A percentile compares a stretch with the other conserved stretches of the same genome.
These are phyloP conservation scores for Mya arenaria DNA, from an alignment of 1,140 invertebrate species.

Conservation along the genomic window DNA sequence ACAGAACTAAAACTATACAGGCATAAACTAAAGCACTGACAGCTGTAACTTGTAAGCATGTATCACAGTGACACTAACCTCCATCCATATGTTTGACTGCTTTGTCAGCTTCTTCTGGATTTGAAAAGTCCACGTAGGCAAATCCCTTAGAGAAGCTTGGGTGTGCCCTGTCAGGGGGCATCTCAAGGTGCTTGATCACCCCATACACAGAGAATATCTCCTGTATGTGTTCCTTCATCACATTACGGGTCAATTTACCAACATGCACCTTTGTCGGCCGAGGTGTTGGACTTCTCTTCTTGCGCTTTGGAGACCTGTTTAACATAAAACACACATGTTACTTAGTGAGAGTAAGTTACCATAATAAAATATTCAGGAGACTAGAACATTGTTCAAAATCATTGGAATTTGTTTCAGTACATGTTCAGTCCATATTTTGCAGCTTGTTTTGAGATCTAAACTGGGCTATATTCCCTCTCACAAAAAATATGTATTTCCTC, in stretches of 20 bases:
- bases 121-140: slow-evolving; percentile 97
- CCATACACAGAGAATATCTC: slow-evolving; percentile 98
- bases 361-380: too few relatives aligned
- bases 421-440: too few relatives aligned
- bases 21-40: too few relatives aligned
- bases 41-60: too few relatives aligned
- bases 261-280: slow-evolving; percentile 91
- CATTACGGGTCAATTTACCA: slow-evolving; percentile 94
- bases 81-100: slow-evolving; percentile 99
- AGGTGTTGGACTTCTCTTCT: slow-evolving; percentile 73
- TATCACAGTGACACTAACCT: too few relatives aligned
- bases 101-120: slow-evolving; percentile 97
- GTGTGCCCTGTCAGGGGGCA: slow-evolving; percentile 93
- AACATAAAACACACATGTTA: not conserved
- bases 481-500: too few relatives aligned
- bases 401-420: too few relatives aligned
- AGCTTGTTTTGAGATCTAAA: too few relatives aligned
- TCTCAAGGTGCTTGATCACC: slow-evolving; percentile 93
- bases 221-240: slow-evolving; percentile 93
- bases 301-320: slow-evolving; percentile 67
- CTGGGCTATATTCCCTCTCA: too few relatives aligned
- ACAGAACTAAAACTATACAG: too few relatives aligned
- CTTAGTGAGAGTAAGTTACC: not conserved
- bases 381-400: too few relatives aligned
- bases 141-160: slow-evolving; percentile 92